Percentiles rank a stretch among this genome's conserved stretches.
phyloP scores from a whole-genome alignment of 35 echinoderm and acorn worm species.

The Acanthaster planci region DNA sequence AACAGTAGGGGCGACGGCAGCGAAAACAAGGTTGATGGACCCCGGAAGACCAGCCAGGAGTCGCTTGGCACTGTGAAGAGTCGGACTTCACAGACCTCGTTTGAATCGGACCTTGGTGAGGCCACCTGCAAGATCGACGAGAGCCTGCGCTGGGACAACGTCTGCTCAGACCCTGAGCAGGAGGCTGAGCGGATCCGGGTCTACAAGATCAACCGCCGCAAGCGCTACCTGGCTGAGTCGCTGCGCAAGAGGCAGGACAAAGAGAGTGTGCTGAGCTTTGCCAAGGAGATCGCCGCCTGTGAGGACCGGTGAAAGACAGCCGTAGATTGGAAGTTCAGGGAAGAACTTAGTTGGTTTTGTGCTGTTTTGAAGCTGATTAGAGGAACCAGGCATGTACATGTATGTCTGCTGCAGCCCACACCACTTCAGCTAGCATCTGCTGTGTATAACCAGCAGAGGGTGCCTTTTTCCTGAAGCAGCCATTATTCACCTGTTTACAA shows the following conservation, averaged over 20 bases:
- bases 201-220: conserved; percentile 94
- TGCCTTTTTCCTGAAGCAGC: too few relatives aligned
- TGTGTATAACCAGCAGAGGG: too few relatives aligned
- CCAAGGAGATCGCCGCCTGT: conserved; percentile 55
- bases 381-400: too few relatives aligned
- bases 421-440: too few relatives aligned
- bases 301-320: conserved; percentile 14
- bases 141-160: conserved; percentile 87
- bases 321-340: too few relatives aligned
- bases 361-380: too few relatives aligned
- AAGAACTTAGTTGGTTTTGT: too few relatives aligned
- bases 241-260: conserved; percentile 81
- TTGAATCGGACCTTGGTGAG: conserved; percentile 46
- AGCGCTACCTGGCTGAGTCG: conserved; percentile 80
- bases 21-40: neutral
- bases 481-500: too few relatives aligned
- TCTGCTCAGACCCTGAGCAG: conserved; percentile 66
- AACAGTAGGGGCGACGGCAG: neutral
- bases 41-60: neutral
- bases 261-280: conserved; percentile 80
- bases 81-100: conserved; percentile 14
- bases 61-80: neutral
- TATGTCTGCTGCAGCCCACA: too few relatives aligned
- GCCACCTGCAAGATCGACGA: conserved; percentile 60
- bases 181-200: conserved; percentile 74